These are phyloP conservation scores for Channallabes apus DNA, from an alignment of 2,797 vertebrate genomes.

Conservation along the genomic window DNA sequence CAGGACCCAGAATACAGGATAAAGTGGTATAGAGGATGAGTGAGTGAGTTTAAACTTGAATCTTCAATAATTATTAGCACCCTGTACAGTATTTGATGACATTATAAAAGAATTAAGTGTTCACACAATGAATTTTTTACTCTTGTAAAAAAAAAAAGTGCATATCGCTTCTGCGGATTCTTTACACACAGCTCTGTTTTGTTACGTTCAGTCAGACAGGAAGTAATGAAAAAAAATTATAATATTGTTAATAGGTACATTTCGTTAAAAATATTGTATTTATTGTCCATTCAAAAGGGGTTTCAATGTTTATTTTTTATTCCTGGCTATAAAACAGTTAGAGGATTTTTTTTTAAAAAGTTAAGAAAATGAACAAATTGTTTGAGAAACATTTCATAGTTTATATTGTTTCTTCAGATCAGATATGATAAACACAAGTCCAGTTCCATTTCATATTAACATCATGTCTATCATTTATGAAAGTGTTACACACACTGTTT, in stretches of 20 bases:
- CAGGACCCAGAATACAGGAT: too few relatives aligned
- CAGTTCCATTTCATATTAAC: constrained; percentile 19
- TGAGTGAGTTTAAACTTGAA: too few relatives aligned
- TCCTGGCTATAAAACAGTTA: not conserved
- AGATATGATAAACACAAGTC: not conserved
- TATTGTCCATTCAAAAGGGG: not conserved
- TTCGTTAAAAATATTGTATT: not conserved
- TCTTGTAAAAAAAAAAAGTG: not conserved
- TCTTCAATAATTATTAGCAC: not conserved
- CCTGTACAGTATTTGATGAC: not conserved
- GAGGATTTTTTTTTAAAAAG: not conserved
- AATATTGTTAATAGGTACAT: not conserved
- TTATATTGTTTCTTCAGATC: constrained; percentile 10
- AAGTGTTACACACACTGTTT: constrained; percentile 47
- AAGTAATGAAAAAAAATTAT: not conserved
- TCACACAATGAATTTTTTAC: not conserved
- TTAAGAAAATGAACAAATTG: not conserved
- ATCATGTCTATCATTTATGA: constrained; percentile 49
- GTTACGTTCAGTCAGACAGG: not conserved
- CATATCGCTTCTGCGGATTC: not conserved
- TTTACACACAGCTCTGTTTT: not conserved
- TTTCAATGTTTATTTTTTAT: not conserved
- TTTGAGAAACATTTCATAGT: not conserved
- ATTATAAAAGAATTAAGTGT: not conserved
- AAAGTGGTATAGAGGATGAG: too few relatives aligned